Base-by-base conservation (phyloP, 2,888 invertebrate genomes). In the Pherbina coryleti region DNA sequence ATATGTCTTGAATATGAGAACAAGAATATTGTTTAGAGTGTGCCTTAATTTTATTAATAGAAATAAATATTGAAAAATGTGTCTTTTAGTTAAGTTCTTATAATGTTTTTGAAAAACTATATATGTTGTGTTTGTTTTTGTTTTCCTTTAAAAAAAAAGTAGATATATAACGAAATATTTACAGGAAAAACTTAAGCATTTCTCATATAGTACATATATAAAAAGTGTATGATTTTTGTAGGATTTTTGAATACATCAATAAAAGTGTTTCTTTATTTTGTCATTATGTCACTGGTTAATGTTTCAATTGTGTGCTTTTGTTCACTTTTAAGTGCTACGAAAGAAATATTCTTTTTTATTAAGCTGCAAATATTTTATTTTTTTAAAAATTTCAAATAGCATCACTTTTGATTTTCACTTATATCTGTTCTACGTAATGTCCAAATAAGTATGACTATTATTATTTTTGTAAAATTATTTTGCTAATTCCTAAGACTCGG, bases 401-500 rank as follows among this genome's bases (percentile, higher is more conserved):
- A 44, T 44, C 44, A 11, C 44, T 44, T 44, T 44, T 44, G 44
- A 44, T 44, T 44, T 44, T 44, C 44, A 44, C 44, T 44, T 44
- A 44, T 44, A 44, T 11, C 11, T 44, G 14, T 44, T 44, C 11
- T 11, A 44, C 44, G 44, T 44, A 44, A 44, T 44, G 44, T 14
- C 11, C 44, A 44, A 44, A 44, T 44, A 44, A 44, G 11, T 44
- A 44, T 44, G 44, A 44, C 44, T 44, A 44, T 44, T 44, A 11
- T 44, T 44, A 44, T 11, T 44, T 44, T 44, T 60, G 57, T 60
- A 64, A 64, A 64, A 64, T 64, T 64, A 62, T 62, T 62, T 64
- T n/a, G 31, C 64, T 64, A 64, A 64, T 64, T 64, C n/a, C 64
- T 64, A 64, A 64, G 31, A 31, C 31, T 64, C 64, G 17, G 28